Conservation (phyloP, 2,888 invertebrate genomes). For the Parthenolecanium corni region DNA sequence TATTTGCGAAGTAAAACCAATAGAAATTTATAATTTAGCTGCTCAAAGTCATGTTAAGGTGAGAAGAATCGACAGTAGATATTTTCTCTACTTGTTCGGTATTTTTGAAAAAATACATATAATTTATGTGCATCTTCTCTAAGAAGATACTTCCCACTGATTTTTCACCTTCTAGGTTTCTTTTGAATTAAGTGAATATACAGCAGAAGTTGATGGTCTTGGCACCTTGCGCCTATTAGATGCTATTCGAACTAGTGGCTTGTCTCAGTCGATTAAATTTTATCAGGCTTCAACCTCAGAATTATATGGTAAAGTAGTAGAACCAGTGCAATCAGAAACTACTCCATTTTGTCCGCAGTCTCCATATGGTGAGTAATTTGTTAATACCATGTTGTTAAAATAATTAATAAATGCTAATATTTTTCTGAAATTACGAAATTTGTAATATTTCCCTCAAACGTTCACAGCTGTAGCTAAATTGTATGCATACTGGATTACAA, state of each 20-base stretch:
- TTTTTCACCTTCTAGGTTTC: constrained; percentile 50
- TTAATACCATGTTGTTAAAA: background rate
- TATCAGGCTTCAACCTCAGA: constrained; percentile 96
- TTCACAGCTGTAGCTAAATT: constrained; percentile 81
- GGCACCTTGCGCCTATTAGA: constrained; percentile 83
- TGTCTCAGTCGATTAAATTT: constrained; percentile 64
- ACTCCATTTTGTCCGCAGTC: constrained; percentile 94
- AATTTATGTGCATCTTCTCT: background rate
- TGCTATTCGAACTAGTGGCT: constrained; percentile 77
- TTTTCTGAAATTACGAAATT: background rate
- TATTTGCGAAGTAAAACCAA: constrained; percentile 64
- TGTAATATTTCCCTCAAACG: too few species aligned
- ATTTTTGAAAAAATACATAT: background rate
- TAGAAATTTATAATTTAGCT: constrained; percentile 94
- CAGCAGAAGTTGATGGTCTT: constrained; percentile 94
- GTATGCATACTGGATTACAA: constrained; percentile 91
- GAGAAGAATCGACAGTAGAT: constrained; percentile 27
- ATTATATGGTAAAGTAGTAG: constrained; percentile 82
- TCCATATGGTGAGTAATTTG: constrained; percentile 65
- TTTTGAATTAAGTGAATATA: constrained; percentile 96
- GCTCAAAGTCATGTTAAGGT: constrained; percentile 99
- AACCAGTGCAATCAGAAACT: constrained; percentile 85
- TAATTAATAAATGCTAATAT: background rate
- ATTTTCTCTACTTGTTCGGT: too few species aligned
- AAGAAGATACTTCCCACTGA: background rate